Base-by-base conservation (phyloP, 2,113 vertebrate species). In the Heliornis fulica region DNA sequence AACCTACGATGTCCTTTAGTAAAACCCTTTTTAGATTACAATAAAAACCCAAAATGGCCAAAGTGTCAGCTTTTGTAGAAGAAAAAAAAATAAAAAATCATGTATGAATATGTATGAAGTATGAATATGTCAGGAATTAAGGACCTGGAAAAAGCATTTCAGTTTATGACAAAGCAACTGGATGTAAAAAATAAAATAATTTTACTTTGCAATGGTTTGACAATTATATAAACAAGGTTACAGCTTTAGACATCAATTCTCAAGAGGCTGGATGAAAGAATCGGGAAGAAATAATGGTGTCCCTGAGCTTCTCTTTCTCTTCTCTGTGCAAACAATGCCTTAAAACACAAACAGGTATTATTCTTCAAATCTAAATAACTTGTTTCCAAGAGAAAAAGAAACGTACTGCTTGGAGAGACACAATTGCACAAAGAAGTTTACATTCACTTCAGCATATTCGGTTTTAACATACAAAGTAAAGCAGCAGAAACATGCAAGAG, bases 341-440 rank as follows among this genome's bases (percentile, higher is more conserved):
- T 50, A 70, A 77, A 77, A 2, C 63, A 56, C 34, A 48, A 76
- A 22, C 2, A 32, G 9, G 15, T 23, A 61, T 4, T 70, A 40
- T 19, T 63, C 31, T 43, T 56, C 26, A 79, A 38, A 11, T 25
- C n/a, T 34, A 59, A 38, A 21, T 38, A 38, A 31, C 7, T 21
- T 40, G 17, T 70, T n/a, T 60, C 13, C 34, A 36, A 59, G 45
- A 28, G 28, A 8, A 85, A 71, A 66, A 69, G 16, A 13, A 76
- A 54, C 0, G 1, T 36, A 15, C 21, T 71, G 34, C 18, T 34
- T 72, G 38, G 15, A 72, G 28, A 57, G 29, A 57, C 0, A 0
- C 19, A 65, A 50, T 1, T 78, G 48, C 64, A 45, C 20, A 23
- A 16, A 46, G 19, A 65, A 11, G 6, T 22, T 80, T 20, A 8